phyloP scores from a whole-genome alignment of 2,797 vertebrate species.

The Ctenochaetus hawaiiensis region DNA sequence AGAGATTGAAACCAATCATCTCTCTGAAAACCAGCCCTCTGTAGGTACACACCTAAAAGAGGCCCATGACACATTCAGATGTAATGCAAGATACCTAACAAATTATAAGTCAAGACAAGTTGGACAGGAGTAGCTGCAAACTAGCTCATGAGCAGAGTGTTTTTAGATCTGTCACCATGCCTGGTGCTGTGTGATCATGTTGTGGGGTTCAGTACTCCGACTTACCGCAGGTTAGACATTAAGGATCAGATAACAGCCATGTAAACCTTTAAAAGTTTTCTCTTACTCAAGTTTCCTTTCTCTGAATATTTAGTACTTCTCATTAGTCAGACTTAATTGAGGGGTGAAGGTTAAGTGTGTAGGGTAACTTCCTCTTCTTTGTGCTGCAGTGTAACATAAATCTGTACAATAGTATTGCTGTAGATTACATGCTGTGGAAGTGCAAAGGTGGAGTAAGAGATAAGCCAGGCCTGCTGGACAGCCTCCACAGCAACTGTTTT shows the following conservation, averaged over 20 bases:
- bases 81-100: slow-evolving; percentile 1
- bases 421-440: slow-evolving; percentile 19
- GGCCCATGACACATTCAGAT: slow-evolving; percentile 5
- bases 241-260: slow-evolving; percentile 12
- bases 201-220: slow-evolving; percentile 3
- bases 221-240: background rate
- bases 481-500: slow-evolving; percentile 31
- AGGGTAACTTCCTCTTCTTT: slow-evolving; percentile 12
- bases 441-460: slow-evolving; percentile 58
- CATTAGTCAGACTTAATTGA: slow-evolving; percentile 7
- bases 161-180: slow-evolving; percentile 31
- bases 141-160: slow-evolving; percentile 1
- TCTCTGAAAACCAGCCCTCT: background rate
- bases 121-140: slow-evolving; percentile 5
- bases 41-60: background rate
- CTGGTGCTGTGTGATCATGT: background rate
- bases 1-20: background rate
- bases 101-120: slow-evolving; percentile 7
- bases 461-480: slow-evolving; percentile 43
- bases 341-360: slow-evolving; percentile 5
- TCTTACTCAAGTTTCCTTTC: slow-evolving; percentile 28
- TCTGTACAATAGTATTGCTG: slow-evolving; percentile 5
- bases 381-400: slow-evolving; percentile 19
- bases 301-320: background rate
- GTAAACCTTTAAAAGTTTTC: slow-evolving; percentile 20